A percentile compares a stretch with the other conserved stretches of the same genome.
Evolutionary conservation across 2,888 invertebrate genomes (phyloP).

Genomic region (Caenorhabditis sp.): DNA sequence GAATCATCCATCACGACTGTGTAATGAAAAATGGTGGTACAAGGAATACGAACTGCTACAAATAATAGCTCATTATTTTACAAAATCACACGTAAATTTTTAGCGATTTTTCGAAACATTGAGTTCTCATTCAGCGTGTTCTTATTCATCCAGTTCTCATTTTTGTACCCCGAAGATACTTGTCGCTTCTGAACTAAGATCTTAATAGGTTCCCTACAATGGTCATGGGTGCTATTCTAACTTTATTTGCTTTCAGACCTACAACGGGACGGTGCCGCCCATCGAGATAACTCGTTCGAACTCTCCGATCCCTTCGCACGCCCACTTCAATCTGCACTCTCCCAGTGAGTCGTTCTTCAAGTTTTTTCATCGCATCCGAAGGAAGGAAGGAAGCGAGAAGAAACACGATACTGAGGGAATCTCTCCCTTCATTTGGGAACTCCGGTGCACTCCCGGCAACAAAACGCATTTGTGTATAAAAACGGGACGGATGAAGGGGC

Average conservation of each 20-base stretch:
- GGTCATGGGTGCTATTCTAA: no score
- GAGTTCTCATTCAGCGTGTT: no score
- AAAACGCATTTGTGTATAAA: constrained; percentile 20
- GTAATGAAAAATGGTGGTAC: no score
- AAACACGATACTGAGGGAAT: constrained; percentile 29
- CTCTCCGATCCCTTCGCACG: constrained; percentile 53
- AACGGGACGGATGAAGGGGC: constrained; percentile 6
- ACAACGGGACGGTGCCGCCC: constrained; percentile 54
- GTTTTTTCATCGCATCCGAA: constrained; percentile 27
- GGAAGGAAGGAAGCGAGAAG: constrained; percentile 8
- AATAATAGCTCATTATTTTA: no score
- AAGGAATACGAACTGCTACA: no score
- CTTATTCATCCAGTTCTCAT: no score
- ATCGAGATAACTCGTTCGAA: constrained; percentile 58
- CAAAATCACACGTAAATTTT: no score
- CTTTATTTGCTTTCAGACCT: constrained; percentile 45
- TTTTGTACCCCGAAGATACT: no score
- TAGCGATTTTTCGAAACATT: no score
- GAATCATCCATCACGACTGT: no score
- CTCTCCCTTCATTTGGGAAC: constrained; percentile 30
- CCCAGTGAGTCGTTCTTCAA: constrained; percentile 46
- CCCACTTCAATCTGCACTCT: constrained; percentile 54
- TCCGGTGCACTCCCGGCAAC: constrained; percentile 27
- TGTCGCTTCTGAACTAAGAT: no score
- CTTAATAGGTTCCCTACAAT: no score